Evolutionary conservation across 2,888 invertebrate species (phyloP), one percentile per base, ranked within the genome.

Genomic region (Abscondita cerata): DNA sequence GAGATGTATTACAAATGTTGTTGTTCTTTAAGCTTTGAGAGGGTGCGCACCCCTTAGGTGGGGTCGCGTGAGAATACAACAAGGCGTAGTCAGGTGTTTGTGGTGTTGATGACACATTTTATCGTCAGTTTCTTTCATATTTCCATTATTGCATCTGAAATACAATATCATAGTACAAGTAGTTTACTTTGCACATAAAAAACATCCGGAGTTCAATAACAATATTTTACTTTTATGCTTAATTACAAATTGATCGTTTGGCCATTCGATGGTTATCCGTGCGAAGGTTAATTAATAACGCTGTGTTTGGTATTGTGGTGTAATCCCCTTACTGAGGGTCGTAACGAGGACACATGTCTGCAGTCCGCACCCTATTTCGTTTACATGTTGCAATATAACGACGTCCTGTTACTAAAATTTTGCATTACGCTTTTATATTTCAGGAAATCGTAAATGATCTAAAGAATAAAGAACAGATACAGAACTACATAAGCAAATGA

Each of bases 261-360:
- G 70, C 65, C 66, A 73, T 68, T 59, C 64, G 72, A 74, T 73
- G 70, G 70, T 72, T 73, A 73, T 74, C 73, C 68, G 72, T 64
- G 71, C 68, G 67, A 73, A 76, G 75, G 74, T 76, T 75, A 76
- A 76, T 76, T 75, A 76, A 75, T 76, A 73, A 75, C 72, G 66
- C 68, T 69, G 70, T 70, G 70, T 70, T 67, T 69, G 68, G 70
- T 70, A 70, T 72, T 70, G 71, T 66, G 70, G 70, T 65, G 69
- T 70, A 70, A 72, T 73, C 71, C 72, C 72, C 72, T 68, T 66
- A 65, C 65, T 64, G 65, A 68, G 71, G 69, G 71, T 67, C 67
- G 67, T 74, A 73, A 75, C 73, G 69, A 74, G 72, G 70, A 70
- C 75, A 75, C 75, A 73, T 75, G 75, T 72, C 74, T 68, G 62